phyloP scores from a whole-genome alignment of 2,797 vertebrate species.

The Tinamus major region DNA sequence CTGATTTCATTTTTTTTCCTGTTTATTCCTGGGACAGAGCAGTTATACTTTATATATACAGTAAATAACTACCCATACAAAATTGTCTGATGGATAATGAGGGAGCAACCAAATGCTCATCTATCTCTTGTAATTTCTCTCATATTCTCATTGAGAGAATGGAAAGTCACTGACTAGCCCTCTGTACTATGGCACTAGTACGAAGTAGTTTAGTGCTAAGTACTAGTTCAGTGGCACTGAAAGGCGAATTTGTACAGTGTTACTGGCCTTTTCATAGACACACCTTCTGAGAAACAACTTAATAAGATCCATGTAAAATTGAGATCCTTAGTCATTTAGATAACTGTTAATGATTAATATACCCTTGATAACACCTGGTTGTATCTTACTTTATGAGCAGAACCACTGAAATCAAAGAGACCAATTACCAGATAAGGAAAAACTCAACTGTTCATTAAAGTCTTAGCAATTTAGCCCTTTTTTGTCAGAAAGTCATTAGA shows the following conservation, averaged over 20 bases:
- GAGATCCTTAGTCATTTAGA: constrained; percentile 34
- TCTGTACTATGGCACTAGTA: background rate
- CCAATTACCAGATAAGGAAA: constrained; percentile 46
- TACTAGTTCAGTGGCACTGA: background rate
- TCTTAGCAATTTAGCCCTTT: background rate
- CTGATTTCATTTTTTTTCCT: constrained; percentile 1
- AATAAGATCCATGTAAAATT: constrained; percentile 29
- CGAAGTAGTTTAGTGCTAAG: background rate
- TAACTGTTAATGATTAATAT: constrained; percentile 48
- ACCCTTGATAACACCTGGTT: constrained; percentile 36
- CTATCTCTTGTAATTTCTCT: background rate
- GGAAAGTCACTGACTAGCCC: background rate
- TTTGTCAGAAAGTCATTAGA: background rate
- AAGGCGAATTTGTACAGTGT: background rate
- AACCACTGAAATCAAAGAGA: constrained; percentile 39
- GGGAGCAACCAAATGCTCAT: background rate
- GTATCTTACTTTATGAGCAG: constrained; percentile 10
- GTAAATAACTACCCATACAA: background rate
- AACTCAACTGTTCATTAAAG: constrained; percentile 13
- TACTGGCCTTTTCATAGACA: background rate
- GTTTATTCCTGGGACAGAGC: background rate
- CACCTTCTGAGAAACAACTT: constrained; percentile 35
- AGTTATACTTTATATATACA: background rate
- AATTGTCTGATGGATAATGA: background rate
- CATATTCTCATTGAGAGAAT: background rate